These are phyloP conservation scores for Galaxias olidus DNA, from an alignment of 2,797 vertebrate species.

Conservation along the genomic window DNA sequence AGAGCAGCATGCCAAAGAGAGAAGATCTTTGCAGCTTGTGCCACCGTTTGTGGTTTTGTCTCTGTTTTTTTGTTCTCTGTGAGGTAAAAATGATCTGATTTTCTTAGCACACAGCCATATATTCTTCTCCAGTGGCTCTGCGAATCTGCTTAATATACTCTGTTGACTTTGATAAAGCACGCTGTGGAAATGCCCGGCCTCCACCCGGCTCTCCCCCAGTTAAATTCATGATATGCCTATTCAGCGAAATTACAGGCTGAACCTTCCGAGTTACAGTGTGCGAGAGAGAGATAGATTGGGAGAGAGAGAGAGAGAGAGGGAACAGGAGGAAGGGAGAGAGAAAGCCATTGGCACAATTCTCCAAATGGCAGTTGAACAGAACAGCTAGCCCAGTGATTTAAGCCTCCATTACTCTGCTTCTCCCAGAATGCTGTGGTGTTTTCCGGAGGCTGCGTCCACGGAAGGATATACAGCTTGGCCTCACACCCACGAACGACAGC, in stretches of 20 bases:
- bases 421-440: conserved; percentile 6
- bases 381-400: conserved; percentile 23
- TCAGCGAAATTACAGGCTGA: conserved; percentile 59
- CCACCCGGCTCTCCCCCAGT: conserved; percentile 47
- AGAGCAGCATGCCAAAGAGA: not conserved
- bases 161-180: conserved; percentile 69
- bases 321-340: not conserved
- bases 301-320: conserved; percentile 12
- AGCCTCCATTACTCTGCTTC: not conserved
- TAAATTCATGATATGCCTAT: conserved; percentile 62
- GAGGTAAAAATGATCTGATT: conserved; percentile 31
- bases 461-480: not conserved
- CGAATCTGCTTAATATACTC: conserved; percentile 56
- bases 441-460: too few species aligned
- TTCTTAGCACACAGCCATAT: conserved; percentile 7
- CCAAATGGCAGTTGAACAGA: conserved; percentile 30
- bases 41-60: conserved; percentile 23
- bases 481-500: too few species aligned
- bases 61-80: conserved; percentile 13
- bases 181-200: conserved; percentile 44
- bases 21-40: conserved; percentile 17
- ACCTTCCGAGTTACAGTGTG: conserved; percentile 34
- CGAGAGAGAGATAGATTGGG: conserved; percentile 12
- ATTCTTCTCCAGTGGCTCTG: conserved; percentile 31
- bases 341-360: conserved; percentile 27